Conservation (phyloP, 2,888 invertebrate genomes). For the Rotaria socialis region DNA sequence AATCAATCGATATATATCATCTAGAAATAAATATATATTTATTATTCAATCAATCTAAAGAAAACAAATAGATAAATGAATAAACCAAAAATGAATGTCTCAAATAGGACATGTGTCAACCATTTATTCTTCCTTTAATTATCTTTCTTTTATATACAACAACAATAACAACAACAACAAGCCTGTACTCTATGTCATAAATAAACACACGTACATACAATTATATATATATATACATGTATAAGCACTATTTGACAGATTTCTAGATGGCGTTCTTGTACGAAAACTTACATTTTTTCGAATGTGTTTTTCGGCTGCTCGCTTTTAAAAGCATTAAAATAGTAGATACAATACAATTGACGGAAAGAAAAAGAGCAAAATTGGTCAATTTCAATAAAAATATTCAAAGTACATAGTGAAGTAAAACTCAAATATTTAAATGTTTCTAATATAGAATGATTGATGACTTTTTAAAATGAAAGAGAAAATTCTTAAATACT, state of each 20-base stretch:
- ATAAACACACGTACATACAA: neutral
- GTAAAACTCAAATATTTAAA: too few relatives aligned
- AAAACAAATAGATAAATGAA: neutral
- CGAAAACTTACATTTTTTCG: neutral
- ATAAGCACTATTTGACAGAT: neutral
- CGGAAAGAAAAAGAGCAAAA: too few relatives aligned
- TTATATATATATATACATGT: too few relatives aligned
- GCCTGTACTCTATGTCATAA: neutral
- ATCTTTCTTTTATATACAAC: neutral
- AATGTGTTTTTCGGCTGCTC: too few relatives aligned
- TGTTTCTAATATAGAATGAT: too few relatives aligned
- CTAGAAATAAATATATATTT: too few relatives aligned
- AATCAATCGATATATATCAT: too few relatives aligned
- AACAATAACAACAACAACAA: conserved; percentile 3
- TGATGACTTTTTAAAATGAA: neutral
- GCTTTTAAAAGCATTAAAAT: too few relatives aligned
- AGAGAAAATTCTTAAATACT: neutral
- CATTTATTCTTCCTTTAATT: neutral
- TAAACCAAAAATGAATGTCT: neutral
- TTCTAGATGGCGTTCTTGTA: conserved; percentile 15
- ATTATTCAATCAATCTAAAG: too few relatives aligned
- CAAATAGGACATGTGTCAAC: neutral
- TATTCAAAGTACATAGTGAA: too few relatives aligned
- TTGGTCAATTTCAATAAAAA: too few relatives aligned
- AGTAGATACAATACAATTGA: too few relatives aligned